Evolutionary conservation across 2,888 invertebrate genomes (phyloP).

Genomic region (Thymelicus sylvestris): DNA sequence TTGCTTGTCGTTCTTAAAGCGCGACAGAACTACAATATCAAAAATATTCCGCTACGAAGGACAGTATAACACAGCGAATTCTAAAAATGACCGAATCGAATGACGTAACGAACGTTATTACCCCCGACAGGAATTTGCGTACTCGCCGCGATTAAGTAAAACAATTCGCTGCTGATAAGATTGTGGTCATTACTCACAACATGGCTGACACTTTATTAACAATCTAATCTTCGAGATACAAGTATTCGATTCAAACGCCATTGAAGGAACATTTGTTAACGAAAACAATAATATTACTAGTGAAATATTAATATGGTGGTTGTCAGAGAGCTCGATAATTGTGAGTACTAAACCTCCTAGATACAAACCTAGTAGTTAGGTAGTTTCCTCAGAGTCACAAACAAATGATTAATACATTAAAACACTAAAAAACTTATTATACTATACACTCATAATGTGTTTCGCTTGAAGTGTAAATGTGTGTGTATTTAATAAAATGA

Average conservation of each 20-base stretch:
- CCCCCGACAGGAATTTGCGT: conserved; percentile 19
- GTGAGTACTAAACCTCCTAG: conserved; percentile 24
- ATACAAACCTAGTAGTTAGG: background rate
- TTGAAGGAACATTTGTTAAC: conserved; percentile 56
- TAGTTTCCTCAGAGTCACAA: background rate
- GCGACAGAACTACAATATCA: too few species aligned
- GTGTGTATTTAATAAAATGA: too few species aligned
- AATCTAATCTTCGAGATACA: conserved; percentile 69
- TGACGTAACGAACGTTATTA: background rate
- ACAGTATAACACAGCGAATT: too few species aligned
- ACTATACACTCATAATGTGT: too few species aligned
- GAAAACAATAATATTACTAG: conserved; percentile 53
- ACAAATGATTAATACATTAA: too few species aligned
- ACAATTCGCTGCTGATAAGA: conserved; percentile 69
- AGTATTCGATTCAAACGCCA: conserved; percentile 66
- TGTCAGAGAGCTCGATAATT: conserved; percentile 34
- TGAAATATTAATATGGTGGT: conserved; percentile 35
- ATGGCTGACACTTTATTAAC: conserved; percentile 52
- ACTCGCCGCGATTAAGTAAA: conserved; percentile 48
- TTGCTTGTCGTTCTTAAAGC: too few species aligned
- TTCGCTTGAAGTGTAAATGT: too few species aligned
- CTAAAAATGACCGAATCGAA: too few species aligned
- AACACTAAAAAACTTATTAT: too few species aligned
- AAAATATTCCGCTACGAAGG: too few species aligned
- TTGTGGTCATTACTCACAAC: conserved; percentile 59